phyloP scores from a whole-genome alignment of 2,797 vertebrate genomes.

The Cryptoprocta ferox region DNA sequence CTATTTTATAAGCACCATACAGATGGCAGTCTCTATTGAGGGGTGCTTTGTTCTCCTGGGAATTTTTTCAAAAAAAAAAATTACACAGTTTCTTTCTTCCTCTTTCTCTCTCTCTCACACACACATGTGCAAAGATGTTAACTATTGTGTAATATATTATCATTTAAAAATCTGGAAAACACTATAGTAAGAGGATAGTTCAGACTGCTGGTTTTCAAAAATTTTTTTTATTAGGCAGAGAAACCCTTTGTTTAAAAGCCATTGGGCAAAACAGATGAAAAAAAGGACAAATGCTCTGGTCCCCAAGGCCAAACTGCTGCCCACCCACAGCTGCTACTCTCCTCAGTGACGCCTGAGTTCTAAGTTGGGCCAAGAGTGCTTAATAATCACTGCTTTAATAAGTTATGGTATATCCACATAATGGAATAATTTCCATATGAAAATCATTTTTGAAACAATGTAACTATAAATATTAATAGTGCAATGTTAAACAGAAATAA shows the following conservation, averaged over 20 bases:
- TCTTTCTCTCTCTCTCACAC: background rate
- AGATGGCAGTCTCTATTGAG: background rate
- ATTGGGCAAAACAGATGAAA: background rate
- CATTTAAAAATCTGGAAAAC: background rate
- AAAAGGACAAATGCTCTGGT: background rate
- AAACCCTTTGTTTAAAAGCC: conserved; percentile 22
- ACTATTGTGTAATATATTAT: background rate
- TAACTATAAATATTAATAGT: background rate
- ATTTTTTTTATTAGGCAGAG: background rate
- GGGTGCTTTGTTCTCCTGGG: background rate
- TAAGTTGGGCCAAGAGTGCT: background rate
- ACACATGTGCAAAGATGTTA: background rate
- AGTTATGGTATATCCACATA: background rate
- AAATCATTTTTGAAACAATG: background rate
- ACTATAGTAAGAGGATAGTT: background rate
- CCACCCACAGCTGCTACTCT: background rate
- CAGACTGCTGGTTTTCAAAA: background rate
- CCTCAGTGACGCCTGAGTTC: background rate
- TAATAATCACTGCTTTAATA: background rate
- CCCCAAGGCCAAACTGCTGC: background rate
- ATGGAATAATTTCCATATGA: background rate
- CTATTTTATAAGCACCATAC: background rate
- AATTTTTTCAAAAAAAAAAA: background rate
- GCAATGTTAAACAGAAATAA: background rate
- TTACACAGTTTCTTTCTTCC: background rate